Conservation (phyloP, 1,140 invertebrate genomes). For the Portunus trituberculatus region DNA sequence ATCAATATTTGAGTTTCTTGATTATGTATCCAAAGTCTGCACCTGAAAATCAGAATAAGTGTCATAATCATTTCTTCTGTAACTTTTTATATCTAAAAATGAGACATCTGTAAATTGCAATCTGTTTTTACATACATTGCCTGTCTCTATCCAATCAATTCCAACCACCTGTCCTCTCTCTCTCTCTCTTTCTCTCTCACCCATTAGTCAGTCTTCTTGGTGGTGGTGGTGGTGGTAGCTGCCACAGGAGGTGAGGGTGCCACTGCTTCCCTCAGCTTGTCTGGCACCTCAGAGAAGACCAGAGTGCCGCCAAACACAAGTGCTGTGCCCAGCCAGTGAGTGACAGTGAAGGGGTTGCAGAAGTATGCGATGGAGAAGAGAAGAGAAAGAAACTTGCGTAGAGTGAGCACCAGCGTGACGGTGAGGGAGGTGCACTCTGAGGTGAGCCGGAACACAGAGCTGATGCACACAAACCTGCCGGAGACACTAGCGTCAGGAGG, state of each 20-base stretch:
- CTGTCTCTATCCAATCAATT: no score
- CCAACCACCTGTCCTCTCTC: no score
- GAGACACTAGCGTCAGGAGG: not conserved
- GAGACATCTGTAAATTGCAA: no score
- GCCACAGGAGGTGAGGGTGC: not conserved
- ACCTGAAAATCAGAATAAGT: no score
- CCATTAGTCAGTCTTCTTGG: not conserved
- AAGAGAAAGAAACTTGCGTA: slow-evolving; percentile 97
- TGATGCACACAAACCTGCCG: slow-evolving; percentile 91
- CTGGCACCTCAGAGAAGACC: slow-evolving; percentile 86
- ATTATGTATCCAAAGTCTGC: no score
- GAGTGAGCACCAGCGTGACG: slow-evolving; percentile 96
- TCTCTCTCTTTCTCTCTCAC: no score
- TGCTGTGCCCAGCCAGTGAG: slow-evolving; percentile 95
- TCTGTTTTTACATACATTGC: no score
- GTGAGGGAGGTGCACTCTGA: slow-evolving; percentile 96
- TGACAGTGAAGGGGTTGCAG: slow-evolving; percentile 93
- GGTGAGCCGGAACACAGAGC: slow-evolving; percentile 95
- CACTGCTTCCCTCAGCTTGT: not conserved
- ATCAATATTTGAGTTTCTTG: no score
- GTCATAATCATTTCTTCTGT: no score
- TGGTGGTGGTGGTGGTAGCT: not conserved
- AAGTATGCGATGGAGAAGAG: slow-evolving; percentile 98
- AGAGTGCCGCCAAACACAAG: slow-evolving; percentile 96
- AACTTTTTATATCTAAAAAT: no score